Base-by-base conservation (phyloP, 2,797 vertebrate genomes). In the Myiotriccus ornatus region DNA sequence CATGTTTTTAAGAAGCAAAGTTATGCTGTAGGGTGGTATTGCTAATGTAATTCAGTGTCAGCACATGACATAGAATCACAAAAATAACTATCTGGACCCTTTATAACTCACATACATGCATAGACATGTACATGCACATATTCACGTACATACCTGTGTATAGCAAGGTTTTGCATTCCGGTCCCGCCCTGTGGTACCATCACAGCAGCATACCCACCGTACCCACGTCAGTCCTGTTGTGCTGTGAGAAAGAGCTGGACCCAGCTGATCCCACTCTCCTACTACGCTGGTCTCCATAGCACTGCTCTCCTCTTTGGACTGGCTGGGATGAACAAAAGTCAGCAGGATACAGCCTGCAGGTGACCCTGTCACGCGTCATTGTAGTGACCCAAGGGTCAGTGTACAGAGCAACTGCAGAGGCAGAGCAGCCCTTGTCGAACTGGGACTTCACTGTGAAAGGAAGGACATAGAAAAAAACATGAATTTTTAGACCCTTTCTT, bases 401-500 rank as follows among this genome's bases (percentile, higher is more conserved):
- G 14, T 32, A 53, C 1, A 0, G 37, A 44, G 69, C 0, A 0
- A 20, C 27, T 77, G n/a, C 39, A 75, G 65, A 19, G 55, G 37
- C 10, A 44, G 46, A 78, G 52, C 60, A 75, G 34, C 37, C 4
- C 1, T 60, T 84, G 71, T n/a, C 2, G 0, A 57, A 41, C 47
- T 43, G 47, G 39, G 60, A 63, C 65, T 90, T 84, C 60, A 47
- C 44, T 4, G 8, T 47, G 46, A 77, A 50, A 90, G 57, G 47
- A 88, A 82, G 62, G 74, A 74, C 57, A n/a, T 32, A 53, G 67
- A 67, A 55, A 44, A 73, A 93, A 57, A 30, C 0, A 5, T 47
- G 47, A 79, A 74, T 84, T 96, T 93, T 95, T 87, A 90, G 63
- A 84, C 60, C 39, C 41, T 94, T 93, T 87, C 65, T 84, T 89